phyloP scores from a whole-genome alignment of 2,888 invertebrate species.

The Ormyrus labotus region DNA sequence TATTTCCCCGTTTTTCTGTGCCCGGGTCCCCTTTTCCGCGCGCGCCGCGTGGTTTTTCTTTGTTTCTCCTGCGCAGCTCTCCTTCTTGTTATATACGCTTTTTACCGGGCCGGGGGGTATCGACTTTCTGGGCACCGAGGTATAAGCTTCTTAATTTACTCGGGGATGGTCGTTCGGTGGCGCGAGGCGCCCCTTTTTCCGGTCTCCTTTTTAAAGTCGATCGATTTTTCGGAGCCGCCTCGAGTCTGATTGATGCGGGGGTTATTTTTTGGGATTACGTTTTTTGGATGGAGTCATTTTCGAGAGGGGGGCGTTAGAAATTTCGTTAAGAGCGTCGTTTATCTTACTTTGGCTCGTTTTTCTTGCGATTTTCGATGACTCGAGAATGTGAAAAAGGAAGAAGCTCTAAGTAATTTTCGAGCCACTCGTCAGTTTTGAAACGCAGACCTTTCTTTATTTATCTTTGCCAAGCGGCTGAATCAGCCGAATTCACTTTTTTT shows the following conservation, averaged over 20 bases:
- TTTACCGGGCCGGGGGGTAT: constrained; percentile 4
- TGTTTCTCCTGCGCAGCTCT: background rate
- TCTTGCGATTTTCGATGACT: too few relatives aligned
- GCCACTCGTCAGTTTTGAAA: too few relatives aligned
- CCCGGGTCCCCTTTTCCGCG: background rate
- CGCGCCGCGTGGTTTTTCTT: background rate
- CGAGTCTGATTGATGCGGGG: background rate
- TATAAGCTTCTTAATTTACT: constrained; percentile 43
- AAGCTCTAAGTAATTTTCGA: too few relatives aligned
- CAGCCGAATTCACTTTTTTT: too few relatives aligned
- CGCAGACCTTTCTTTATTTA: too few relatives aligned
- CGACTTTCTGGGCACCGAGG: constrained; percentile 15
- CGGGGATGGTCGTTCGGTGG: background rate
- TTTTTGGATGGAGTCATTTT: too few relatives aligned
- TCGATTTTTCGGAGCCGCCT: background rate
- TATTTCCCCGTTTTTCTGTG: background rate
- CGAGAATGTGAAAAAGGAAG: too few relatives aligned
- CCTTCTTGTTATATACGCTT: background rate
- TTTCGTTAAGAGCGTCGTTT: too few relatives aligned
- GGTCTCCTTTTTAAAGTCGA: background rate
- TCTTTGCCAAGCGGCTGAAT: too few relatives aligned
- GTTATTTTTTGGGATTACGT: too few relatives aligned
- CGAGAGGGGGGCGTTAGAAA: too few relatives aligned
- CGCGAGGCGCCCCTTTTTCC: background rate
- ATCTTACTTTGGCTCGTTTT: too few relatives aligned